Percentiles rank a stretch among this genome's conserved stretches.
Evolutionary conservation across 2,797 vertebrate species (phyloP).

Genomic region (Acanthurus leucopareius): DNA sequence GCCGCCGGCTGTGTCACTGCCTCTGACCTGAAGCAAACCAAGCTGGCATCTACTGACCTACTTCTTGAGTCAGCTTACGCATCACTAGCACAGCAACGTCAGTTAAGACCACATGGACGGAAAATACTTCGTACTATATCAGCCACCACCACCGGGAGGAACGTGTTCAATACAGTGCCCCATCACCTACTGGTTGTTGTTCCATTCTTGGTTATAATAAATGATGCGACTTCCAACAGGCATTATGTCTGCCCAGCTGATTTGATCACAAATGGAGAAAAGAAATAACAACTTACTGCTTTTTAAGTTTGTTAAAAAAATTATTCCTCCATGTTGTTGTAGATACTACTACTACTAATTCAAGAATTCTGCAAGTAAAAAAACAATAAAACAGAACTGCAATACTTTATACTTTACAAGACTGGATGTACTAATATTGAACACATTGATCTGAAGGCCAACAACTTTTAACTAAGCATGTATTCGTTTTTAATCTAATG

Average conservation of each 20-base stretch:
- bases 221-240: background rate
- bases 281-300: background rate
- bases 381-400: background rate
- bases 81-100: slow-evolving; percentile 37
- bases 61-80: slow-evolving; percentile 66
- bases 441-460: background rate
- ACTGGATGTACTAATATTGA: slow-evolving; percentile 17
- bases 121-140: slow-evolving; percentile 30
- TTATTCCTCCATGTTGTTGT: background rate
- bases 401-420: background rate
- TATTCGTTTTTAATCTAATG: slow-evolving; percentile 19
- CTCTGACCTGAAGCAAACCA: slow-evolving; percentile 61
- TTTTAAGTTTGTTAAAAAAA: background rate
- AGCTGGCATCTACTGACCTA: slow-evolving; percentile 75
- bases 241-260: background rate
- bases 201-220: background rate
- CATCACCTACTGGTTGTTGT: background rate
- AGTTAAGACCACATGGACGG: slow-evolving; percentile 45
- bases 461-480: slow-evolving; percentile 18
- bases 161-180: background rate
- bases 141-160: background rate
- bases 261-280: slow-evolving; percentile 1
- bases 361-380: background rate
- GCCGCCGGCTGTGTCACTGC: slow-evolving; percentile 58
- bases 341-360: background rate